Evolutionary conservation across 2,113 vertebrate genomes (phyloP), one percentile per base, ranked within the genome.

Genomic region (Arvicanthis niloticus): DNA sequence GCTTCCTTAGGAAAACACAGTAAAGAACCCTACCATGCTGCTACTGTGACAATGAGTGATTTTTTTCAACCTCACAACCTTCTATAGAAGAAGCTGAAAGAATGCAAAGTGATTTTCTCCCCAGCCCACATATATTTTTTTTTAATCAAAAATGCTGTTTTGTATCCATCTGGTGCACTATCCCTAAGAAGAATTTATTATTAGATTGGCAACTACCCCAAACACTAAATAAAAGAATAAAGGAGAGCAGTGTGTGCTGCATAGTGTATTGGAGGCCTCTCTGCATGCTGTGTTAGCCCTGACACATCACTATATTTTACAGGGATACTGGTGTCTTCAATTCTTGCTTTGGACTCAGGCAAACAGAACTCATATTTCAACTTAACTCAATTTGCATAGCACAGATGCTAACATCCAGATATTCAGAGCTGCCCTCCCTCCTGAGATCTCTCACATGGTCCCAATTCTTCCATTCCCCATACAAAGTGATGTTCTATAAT

Each of bases 181-280:
- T 94, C 94, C 78, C 87, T 4, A 3, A 89, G 93, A 91, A 91
- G 60, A 96, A 95, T 93, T 90, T 96, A 97, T 97, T 96, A 96
- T 97, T 93, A 91, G 67, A 85, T 76, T 4, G 0, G 95, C 82
- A 94, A 77, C 88, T 94, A 82, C 89, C 88, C 72, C 51, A 87
- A 84, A 95, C 89, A 87, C 95, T 72, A 87, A 98, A 96, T 73
- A 93, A 95, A 98, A 96, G 97, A 98, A 95, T 73, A 96, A 90
- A 12, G 53, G 76, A 91, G 9, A 40, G 11, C 70, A 88, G 65
- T n/a, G 77, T 82, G 1, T 60, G 91, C 95, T 8, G 87, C 17
- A 11, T 26, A 0, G 9, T 86, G 37, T 94, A 19, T 11, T 94
- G 58, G 58, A 84, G 51, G 45, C 97, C 53, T 53, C 58, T 89